Conservation (phyloP, 2,113 vertebrate species). For the Lethenteron camtschaticum region DNA sequence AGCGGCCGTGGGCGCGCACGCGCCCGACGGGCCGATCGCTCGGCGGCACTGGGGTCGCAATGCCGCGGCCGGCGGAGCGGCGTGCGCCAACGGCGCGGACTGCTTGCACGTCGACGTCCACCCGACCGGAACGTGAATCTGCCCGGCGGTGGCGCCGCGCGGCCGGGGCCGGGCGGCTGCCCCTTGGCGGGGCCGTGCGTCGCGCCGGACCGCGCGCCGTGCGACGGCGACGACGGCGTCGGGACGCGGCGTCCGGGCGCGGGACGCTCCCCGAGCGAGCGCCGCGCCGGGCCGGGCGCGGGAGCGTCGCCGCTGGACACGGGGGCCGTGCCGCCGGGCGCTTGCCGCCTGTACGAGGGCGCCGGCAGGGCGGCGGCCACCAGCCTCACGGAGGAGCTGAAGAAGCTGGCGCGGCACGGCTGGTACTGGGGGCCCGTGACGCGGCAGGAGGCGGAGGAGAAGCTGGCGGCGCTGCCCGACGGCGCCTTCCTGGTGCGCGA, state of each 20-base stretch:
- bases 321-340: slow-evolving; percentile 4
- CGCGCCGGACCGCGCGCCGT: background rate
- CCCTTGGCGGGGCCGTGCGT: background rate
- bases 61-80: no score
- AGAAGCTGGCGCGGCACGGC: slow-evolving; percentile 82
- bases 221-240: slow-evolving; percentile 7
- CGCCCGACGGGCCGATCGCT: no score
- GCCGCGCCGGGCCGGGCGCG: slow-evolving; percentile 10
- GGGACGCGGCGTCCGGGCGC: background rate
- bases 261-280: slow-evolving; percentile 9
- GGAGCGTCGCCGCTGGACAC: background rate
- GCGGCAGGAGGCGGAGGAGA: slow-evolving; percentile 89
- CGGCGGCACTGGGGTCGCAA: no score
- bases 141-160: background rate
- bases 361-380: slow-evolving; percentile 41
- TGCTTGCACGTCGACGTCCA: no score
- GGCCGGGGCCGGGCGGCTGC: background rate
- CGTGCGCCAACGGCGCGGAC: no score
- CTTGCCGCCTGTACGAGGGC: background rate
- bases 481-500: slow-evolving; percentile 87
- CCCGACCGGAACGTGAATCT: no score
- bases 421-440: slow-evolving; percentile 99
- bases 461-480: slow-evolving; percentile 60
- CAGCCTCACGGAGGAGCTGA: slow-evolving; percentile 86
- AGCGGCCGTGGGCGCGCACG: no score